phyloP scores from a whole-genome alignment of 2,113 vertebrate species.

The Melanotaenia duboulayi region DNA sequence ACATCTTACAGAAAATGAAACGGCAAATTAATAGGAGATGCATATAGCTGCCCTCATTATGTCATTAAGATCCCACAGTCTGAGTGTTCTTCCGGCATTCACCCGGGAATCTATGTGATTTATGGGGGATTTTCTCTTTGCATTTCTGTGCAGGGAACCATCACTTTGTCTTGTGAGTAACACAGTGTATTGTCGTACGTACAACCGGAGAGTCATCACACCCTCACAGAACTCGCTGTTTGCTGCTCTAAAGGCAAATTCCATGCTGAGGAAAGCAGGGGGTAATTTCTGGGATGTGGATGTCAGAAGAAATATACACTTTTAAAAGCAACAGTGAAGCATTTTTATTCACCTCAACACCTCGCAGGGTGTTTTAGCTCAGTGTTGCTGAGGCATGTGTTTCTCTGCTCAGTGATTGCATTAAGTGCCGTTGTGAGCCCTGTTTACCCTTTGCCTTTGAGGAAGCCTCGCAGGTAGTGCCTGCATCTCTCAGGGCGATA shows the following conservation, averaged over 20 bases:
- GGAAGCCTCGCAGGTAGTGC: constrained; percentile 60
- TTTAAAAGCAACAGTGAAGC: constrained; percentile 20
- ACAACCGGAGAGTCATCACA: constrained; percentile 63
- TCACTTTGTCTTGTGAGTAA: constrained; percentile 64
- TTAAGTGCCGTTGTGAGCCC: constrained; percentile 65
- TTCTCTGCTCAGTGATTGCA: constrained; percentile 68
- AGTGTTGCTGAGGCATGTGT: constrained; percentile 72
- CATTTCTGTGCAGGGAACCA: constrained; percentile 42
- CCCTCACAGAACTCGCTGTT: constrained; percentile 44
- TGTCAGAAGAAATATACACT: constrained; percentile 46
- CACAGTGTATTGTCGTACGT: constrained; percentile 59
- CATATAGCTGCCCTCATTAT: constrained; percentile 73
- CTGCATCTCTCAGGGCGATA: constrained; percentile 53
- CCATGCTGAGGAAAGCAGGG: constrained; percentile 5
- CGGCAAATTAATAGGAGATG: constrained; percentile 47
- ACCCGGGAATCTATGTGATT: constrained; percentile 57
- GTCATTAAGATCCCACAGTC: constrained; percentile 62
- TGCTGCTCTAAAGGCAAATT: constrained; percentile 32
- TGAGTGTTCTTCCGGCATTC: constrained; percentile 57
- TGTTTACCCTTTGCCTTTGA: constrained; percentile 68
- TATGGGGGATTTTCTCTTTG: constrained; percentile 47
- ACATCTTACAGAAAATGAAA: constrained; percentile 30
- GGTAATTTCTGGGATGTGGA: constrained; percentile 47
- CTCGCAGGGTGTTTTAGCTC: constrained; percentile 27
- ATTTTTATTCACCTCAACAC: constrained; percentile 69